Base-by-base conservation (phyloP, 2,888 invertebrate species). In the Agrochola lychnidis region DNA sequence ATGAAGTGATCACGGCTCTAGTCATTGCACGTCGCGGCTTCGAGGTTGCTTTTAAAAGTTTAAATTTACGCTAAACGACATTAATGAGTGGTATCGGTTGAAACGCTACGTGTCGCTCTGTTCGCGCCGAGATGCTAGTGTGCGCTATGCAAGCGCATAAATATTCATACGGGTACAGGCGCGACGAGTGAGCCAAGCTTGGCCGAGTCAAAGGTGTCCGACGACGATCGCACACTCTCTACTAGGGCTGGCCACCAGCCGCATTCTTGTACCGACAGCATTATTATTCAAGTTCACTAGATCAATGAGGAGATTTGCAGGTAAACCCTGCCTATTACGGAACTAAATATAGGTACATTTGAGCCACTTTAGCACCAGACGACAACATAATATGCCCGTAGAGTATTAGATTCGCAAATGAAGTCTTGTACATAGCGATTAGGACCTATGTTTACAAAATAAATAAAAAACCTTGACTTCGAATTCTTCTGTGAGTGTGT, bases 1-100 rank as follows among this genome's bases (percentile, higher is more conserved):
- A 94, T 92, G 88, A 92, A 91, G 84, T 79, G 69, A 83, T 88
- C 83, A 85, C 81, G 86, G 86, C 86, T 86, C 87, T 86, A 95
- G 92, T 94, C 94, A 77, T 80, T 83, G 93, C 95, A 95, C 95
- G 95, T 95, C 74, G 76, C 79, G 82, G 84, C 86, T 86, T 87
- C 89, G 92, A 94, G 92, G 92, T 91, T 92, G 90, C 93, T 95
- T 95, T 95, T 93, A 94, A 94, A 94, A 94, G 92, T 93, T 95
- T 93, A 94, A 94, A 94, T 94, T 94, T 93, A 93, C 93, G 91
- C 90, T 93, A 94, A 94, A 92, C 87, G 93, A 94, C 94, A 94
- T 93, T 95, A 95, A 95, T 95, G 94, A 94, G 92, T 90, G 90
- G 89, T 90, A 90, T 89, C 88, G 88, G 91, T 89, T 90, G 89